Evolutionary conservation across 2,797 vertebrate species (phyloP), one percentile per base, ranked within the genome.

Genomic region (Centroberyx gerrardi): DNA sequence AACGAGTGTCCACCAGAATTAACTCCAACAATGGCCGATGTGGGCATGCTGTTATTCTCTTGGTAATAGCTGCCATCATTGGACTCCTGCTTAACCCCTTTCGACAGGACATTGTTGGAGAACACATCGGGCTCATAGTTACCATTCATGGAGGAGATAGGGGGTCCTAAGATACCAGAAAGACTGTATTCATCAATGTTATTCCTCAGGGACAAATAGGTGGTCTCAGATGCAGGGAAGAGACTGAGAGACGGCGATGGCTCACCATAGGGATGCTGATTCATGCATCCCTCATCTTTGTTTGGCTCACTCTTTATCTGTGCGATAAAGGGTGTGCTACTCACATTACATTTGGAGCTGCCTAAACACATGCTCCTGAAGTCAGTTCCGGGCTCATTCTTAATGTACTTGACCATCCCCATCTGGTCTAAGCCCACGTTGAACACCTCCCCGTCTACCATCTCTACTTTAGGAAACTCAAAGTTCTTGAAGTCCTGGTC

Each of bases 1-100:
- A 99, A 99, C 70, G 98, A 99, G 91, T 99, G 98, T 96, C 97
- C 98, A 80, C 97, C 94, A 82, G 98, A 99, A 96, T 99, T 99
- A 94, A 99, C 97, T 76, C 98, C 98, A 86, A 99, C 97, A 81
- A 99, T 99, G 92, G 98, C 97, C 66, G 98, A 98, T 6, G 97
- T 93, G 72, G 97, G 96, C 92, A 97, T 93, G 87, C 93, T 94
- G 91, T 94, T 96, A 93, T 94, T 97, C 85, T 98, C 97, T 87
- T 97, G 96, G 93, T 97, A 99, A 94, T 98, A 99, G 95, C 96
- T 96, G 94, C 96, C 96, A 82, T 99, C 97, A 40, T 94, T 96
- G 75, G 96, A 88, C 91, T 99, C 98, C 92, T 99, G 98, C 93
- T 99, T 99, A 95, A 99, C 98, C 90, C 96, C 97, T 93, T 98